Base-by-base conservation (phyloP, 2,797 vertebrate species). In the Acomys russatus region DNA sequence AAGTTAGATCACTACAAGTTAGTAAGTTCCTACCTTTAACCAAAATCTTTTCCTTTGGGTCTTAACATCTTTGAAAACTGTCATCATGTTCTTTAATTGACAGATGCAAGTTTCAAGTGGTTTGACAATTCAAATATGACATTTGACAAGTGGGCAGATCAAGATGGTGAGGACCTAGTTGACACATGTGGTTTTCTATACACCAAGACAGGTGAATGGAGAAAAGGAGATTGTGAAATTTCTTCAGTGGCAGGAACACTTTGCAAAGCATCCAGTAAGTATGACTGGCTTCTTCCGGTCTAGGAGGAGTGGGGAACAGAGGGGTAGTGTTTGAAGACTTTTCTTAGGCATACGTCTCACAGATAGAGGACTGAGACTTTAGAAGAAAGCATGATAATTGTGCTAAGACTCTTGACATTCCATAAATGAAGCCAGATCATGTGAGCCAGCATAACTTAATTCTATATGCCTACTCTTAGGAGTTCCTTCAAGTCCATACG, bases 31-130 rank as follows among this genome's bases (percentile, higher is more conserved):
- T 4, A 87, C 38, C 22, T 92, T 91, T 93, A 89, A 92, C 70
- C 9, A 25, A 15, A 91, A 25, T 11, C 8, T 79, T 96, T 83
- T 87, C 86, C 56, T 92, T 80, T 44, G 44, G 30, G 1, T 12
- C 66, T 82, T 44, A 78, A 85, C 15, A 82, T 28, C 28, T 89
- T 88, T 85, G 80, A 68, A 88, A 35, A 91, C n/a, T 89, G 51
- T 85, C 64, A 90, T 96, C 78, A 95, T 82, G 38, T 49, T 95
- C 3, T 84, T 97, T 94, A 91, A 79, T 79, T 97, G 88, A 92
- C 98, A 99, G 99, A 97, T 97, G 98, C 99, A 4, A 90, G 94
- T 92, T 98, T 99, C 97, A 99, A 94, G 97, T 99, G 99, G 99
- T 96, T 98, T 0, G 98, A 98, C 64, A 98, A 98, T 3, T 97